phyloP scores from a whole-genome alignment of 2,888 invertebrate genomes.

The Argyresthia goedartella region DNA sequence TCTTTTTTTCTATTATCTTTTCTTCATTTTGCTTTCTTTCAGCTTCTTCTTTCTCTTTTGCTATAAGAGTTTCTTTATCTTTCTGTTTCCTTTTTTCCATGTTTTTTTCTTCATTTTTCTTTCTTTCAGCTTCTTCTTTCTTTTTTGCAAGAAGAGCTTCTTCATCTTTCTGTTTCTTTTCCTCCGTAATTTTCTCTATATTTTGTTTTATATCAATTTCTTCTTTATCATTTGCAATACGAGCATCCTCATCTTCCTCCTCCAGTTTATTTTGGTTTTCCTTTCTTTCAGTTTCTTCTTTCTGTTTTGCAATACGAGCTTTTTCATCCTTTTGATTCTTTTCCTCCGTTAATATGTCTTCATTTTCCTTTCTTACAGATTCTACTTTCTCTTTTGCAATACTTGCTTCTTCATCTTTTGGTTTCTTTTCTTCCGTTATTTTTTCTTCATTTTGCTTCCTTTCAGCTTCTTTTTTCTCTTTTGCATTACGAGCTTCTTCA shows the following conservation, averaged over 20 bases:
- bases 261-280: too few species aligned
- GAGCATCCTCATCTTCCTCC: neutral
- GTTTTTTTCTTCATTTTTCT: constrained; percentile 12
- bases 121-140: constrained; percentile 11
- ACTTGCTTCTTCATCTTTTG: constrained; percentile 7
- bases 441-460: too few species aligned
- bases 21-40: constrained; percentile 4
- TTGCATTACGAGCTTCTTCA: constrained; percentile 6
- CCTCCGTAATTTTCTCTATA: constrained; percentile 12
- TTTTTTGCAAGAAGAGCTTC: neutral
- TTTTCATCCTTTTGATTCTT: neutral
- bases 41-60: neutral
- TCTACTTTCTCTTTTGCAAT: neutral
- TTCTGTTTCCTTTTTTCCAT: constrained; percentile 7
- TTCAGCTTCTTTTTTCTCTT: constrained; percentile 9
- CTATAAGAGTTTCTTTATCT: constrained; percentile 6
- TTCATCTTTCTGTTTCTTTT: neutral
- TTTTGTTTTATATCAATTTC: constrained; percentile 14
- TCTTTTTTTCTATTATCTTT: constrained; percentile 2
- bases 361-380: neutral
- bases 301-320: neutral
- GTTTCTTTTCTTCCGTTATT: constrained; percentile 6
- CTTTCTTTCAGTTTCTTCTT: constrained; percentile 1
- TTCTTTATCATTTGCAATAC: constrained; percentile 11
- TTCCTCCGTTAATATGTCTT: neutral